These are phyloP conservation scores for Octopus bimaculoides DNA, from an alignment of 1,140 invertebrate genomes.

Conservation along the genomic window DNA sequence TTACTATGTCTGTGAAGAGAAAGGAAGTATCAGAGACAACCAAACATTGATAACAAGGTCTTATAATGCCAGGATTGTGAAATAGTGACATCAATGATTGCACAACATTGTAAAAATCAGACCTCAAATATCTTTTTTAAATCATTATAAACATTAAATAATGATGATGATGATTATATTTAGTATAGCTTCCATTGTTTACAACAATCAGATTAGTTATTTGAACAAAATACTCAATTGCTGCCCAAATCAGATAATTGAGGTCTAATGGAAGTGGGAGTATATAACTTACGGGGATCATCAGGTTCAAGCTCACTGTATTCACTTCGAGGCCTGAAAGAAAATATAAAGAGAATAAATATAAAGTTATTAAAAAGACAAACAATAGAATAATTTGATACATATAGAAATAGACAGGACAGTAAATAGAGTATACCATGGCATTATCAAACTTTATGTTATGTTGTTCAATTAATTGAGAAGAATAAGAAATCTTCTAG, in stretches of 20 bases:
- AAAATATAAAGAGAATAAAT: constrained; percentile 17
- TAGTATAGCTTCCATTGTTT: neutral
- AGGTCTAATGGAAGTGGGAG: neutral
- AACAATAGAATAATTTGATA: neutral
- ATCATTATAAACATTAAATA: neutral
- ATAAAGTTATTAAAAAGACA: neutral
- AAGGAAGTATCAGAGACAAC: too few relatives aligned
- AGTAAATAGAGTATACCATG: neutral
- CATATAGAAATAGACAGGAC: neutral
- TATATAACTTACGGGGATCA: constrained; percentile 74
- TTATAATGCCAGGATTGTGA: too few relatives aligned
- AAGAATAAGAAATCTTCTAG: neutral
- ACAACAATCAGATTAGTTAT: neutral
- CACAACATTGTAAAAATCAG: neutral
- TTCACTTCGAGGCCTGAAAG: constrained; percentile 84
- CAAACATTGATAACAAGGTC: too few relatives aligned
- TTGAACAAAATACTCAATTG: neutral
- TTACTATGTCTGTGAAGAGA: too few relatives aligned
- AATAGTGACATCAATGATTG: too few relatives aligned
- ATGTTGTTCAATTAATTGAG: neutral
- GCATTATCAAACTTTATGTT: neutral
- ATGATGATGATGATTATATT: neutral
- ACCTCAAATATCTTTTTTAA: neutral
- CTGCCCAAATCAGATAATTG: neutral
- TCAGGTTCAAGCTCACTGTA: constrained; percentile 85